These are phyloP conservation scores for Cephalotes varians DNA, from an alignment of 2,888 invertebrate species.

Conservation along the genomic window DNA sequence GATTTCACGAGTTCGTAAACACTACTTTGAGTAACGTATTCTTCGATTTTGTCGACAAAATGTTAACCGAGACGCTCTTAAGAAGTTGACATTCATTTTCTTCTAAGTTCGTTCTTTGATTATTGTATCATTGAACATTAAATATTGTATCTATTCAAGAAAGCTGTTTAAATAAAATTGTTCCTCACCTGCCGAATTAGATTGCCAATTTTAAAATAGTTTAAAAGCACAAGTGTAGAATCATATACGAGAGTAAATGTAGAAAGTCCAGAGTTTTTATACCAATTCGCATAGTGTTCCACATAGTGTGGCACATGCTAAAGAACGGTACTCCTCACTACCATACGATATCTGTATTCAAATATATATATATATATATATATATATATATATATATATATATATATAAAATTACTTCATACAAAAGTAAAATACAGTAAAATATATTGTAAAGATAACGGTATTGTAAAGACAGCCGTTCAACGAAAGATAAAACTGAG, in stretches of 20 bases:
- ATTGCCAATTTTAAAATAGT: not conserved
- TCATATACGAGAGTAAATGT: not conserved
- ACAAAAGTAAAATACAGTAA: constrained; percentile 10
- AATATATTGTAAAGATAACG: constrained; percentile 14
- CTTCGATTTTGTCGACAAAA: not conserved
- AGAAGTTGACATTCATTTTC: not conserved
- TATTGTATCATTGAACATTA: not conserved
- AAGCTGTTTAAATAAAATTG: not conserved
- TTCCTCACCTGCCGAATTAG: not conserved
- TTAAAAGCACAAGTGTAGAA: constrained; percentile 8
- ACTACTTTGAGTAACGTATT: not conserved
- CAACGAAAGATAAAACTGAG: not conserved
- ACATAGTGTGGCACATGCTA: constrained; percentile 18
- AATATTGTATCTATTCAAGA: not conserved
- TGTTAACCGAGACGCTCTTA: not conserved
- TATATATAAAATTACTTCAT: not conserved
- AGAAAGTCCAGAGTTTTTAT: constrained; percentile 26
- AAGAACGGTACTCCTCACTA: constrained; percentile 24
- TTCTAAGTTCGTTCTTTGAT: not conserved
- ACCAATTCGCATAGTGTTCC: not conserved
- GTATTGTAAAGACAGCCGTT: not conserved
- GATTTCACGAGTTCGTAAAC: not conserved
- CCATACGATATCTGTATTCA: not conserved
- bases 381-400: not conserved
- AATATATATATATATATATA: not conserved